Percentiles rank a stretch among this genome's conserved stretches.
Evolutionary conservation across 1,140 invertebrate species (phyloP).

Genomic region (Metaphire vulgaris): DNA sequence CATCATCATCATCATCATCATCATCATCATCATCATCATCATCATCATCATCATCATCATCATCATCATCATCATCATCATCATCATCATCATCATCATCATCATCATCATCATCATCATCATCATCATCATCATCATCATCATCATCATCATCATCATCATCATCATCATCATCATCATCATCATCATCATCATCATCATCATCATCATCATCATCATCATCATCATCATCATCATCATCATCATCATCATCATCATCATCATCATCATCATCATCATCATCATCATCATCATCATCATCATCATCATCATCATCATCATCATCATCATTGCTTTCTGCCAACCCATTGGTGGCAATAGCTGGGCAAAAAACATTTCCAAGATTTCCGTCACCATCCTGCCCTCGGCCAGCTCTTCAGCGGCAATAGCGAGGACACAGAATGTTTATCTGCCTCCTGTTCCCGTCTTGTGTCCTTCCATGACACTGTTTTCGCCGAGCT

Average conservation of each 20-base stretch:
- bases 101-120: slow-evolving; percentile 2
- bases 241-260: slow-evolving; percentile 3
- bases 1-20: slow-evolving; percentile 7
- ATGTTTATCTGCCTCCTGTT: too few species aligned
- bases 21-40: slow-evolving; percentile 5
- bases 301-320: slow-evolving; percentile 5
- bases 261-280: slow-evolving; percentile 5
- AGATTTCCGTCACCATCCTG: slow-evolving; percentile 81
- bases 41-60: slow-evolving; percentile 5
- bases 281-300: slow-evolving; percentile 9
- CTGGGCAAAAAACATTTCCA: too few species aligned
- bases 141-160: slow-evolving; percentile 7
- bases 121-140: slow-evolving; percentile 6
- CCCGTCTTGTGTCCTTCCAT: too few species aligned
- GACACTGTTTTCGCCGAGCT: too few species aligned
- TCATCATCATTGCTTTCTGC: too few species aligned
- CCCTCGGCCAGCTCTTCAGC: too few species aligned
- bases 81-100: slow-evolving; percentile 5
- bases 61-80: slow-evolving; percentile 1
- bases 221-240: slow-evolving; percentile 3
- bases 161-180: slow-evolving; percentile 7
- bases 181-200: slow-evolving; percentile 5
- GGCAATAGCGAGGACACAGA: too few species aligned
- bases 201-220: slow-evolving; percentile 7
- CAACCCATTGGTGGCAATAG: too few species aligned